Conservation (phyloP, 2,797 vertebrate genomes). For the Sebastes minor region DNA sequence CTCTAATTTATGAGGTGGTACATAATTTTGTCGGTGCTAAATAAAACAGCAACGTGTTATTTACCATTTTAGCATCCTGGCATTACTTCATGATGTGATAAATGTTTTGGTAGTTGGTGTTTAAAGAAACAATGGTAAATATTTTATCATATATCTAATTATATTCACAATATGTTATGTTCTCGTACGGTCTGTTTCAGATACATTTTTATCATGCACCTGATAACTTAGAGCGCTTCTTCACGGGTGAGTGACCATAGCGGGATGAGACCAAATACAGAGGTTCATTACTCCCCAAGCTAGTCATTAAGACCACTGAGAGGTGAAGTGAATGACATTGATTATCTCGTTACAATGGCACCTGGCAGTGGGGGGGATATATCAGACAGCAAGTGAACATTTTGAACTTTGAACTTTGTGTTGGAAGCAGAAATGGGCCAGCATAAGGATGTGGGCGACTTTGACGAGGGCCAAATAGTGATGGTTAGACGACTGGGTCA, state of each 20-base stretch:
- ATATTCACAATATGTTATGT: not conserved
- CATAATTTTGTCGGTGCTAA: not conserved
- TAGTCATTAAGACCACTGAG: not conserved
- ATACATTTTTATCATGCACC: not conserved
- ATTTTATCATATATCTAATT: not conserved
- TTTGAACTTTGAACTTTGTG: too few species aligned
- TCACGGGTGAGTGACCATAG: not conserved
- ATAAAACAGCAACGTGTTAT: constrained; percentile 14
- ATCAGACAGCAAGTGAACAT: too few species aligned
- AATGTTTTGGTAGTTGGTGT: not conserved
- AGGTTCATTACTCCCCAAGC: not conserved
- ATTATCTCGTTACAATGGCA: too few species aligned
- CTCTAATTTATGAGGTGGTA: constrained; percentile 24
- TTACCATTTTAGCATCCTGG: not conserved
- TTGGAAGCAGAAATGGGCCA: too few species aligned
- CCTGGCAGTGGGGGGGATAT: too few species aligned
- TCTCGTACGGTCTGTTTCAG: not conserved
- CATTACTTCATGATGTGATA: not conserved
- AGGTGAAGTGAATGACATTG: too few species aligned
- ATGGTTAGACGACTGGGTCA: too few species aligned
- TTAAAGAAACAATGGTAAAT: not conserved
- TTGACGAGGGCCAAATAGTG: too few species aligned
- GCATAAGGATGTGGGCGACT: too few species aligned
- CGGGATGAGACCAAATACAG: not conserved
- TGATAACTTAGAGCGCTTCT: not conserved